Conservation (phyloP, 2,888 invertebrate genomes). For the Rhabditophanes sp. region DNA sequence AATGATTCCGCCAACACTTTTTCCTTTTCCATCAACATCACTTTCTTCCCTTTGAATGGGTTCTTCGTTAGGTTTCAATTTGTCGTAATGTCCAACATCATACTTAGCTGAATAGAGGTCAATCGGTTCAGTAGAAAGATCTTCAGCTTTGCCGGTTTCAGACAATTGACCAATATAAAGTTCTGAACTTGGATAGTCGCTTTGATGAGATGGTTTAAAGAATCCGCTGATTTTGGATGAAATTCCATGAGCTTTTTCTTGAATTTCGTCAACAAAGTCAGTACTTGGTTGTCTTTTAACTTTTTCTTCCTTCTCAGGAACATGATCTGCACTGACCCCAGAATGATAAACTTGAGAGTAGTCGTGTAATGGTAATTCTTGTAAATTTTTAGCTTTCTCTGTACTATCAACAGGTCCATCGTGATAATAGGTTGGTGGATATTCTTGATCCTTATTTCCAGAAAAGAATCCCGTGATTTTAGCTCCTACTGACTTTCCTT, state of each 20-base stretch:
- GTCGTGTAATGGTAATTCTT: conserved; percentile 13
- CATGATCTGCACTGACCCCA: conserved; percentile 11
- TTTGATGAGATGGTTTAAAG: conserved; percentile 9
- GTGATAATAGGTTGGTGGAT: conserved; percentile 14
- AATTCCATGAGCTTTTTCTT: conserved; percentile 1
- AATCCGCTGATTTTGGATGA: background rate
- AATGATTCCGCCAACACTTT: conserved; percentile 11
- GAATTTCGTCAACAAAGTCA: background rate
- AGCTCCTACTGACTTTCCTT: conserved; percentile 6
- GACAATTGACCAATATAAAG: conserved; percentile 7
- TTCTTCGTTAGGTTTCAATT: no score
- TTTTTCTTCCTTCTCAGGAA: conserved; percentile 1
- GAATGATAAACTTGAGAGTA: conserved; percentile 13
- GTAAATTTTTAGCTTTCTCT: conserved; percentile 9
- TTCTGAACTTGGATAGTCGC: conserved; percentile 8
- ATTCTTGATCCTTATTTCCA: conserved; percentile 13
- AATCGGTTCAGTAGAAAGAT: conserved; percentile 6
- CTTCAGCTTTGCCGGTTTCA: conserved; percentile 6
- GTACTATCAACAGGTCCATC: conserved; percentile 16
- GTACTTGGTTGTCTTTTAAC: conserved; percentile 2
- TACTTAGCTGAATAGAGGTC: no score
- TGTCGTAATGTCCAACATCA: no score
- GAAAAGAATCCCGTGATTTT: conserved; percentile 15
- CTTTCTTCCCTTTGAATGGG: no score
- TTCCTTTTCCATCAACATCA: no score